These are phyloP conservation scores for Elaphurus davidianus DNA, from an alignment of 2,113 vertebrate species.

Conservation along the genomic window DNA sequence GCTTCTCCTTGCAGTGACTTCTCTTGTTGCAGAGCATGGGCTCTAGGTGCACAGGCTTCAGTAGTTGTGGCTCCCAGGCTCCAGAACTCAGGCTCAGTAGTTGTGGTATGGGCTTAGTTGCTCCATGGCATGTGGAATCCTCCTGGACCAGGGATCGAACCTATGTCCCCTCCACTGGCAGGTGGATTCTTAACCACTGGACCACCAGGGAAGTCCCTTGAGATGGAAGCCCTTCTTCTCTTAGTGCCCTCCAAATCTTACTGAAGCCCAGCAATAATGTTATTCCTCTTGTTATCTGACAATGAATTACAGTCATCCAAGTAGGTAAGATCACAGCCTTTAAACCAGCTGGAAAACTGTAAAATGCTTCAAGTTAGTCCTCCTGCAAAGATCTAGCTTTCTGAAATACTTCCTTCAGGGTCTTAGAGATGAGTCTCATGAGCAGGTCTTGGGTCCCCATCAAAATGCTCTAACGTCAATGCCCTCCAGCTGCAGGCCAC, in stretches of 20 bases:
- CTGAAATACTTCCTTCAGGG: background rate
- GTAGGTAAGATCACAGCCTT: background rate
- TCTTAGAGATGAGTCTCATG: background rate
- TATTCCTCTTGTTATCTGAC: background rate
- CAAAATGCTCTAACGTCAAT: background rate
- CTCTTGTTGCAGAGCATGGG: background rate
- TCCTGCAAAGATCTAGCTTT: background rate
- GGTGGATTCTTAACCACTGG: background rate
- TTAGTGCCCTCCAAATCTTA: background rate
- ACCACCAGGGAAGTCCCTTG: background rate
- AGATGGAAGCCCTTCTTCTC: background rate
- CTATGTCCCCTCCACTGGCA: background rate
- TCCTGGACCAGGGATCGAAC: background rate
- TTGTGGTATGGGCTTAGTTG: background rate
- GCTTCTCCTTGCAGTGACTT: background rate
- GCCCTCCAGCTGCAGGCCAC: background rate
- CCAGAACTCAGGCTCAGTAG: background rate
- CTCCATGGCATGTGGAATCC: background rate
- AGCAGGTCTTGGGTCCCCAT: background rate
- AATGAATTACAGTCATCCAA: background rate
- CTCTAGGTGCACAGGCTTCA: background rate
- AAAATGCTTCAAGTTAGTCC: background rate
- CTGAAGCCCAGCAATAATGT: background rate
- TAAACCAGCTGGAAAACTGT: background rate
- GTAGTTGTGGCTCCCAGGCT: background rate